A percentile compares a stretch with the other conserved stretches of the same genome.
These are phyloP conservation scores for Stichopus chloronotus DNA, from an alignment of 35 echinoderm and acorn worm species.

Conservation along the genomic window DNA sequence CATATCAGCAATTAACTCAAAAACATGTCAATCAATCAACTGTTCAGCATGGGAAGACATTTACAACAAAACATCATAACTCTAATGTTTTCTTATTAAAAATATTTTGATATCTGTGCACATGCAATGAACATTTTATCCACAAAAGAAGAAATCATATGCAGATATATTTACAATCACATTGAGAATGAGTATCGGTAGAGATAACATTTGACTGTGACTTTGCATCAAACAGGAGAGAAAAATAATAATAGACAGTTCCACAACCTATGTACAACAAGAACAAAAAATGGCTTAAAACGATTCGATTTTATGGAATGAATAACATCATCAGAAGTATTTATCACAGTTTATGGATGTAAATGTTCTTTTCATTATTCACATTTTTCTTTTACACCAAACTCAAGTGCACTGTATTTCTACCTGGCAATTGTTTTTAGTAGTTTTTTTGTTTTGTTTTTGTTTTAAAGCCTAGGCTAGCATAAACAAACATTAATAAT, in stretches of 20 bases:
- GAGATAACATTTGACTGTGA: neutral
- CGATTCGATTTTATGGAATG: neutral
- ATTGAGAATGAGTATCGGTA: neutral
- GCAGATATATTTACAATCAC: slow-evolving; percentile 10
- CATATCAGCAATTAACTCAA: neutral
- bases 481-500: slow-evolving; percentile 44
- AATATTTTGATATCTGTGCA: slow-evolving; percentile 21
- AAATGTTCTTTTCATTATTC: neutral
- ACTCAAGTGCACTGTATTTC: slow-evolving; percentile 25
- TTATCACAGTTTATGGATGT: neutral
- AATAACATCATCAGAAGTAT: neutral
- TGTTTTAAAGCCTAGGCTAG: neutral
- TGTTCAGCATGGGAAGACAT: slow-evolving; percentile 15
- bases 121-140: neutral
- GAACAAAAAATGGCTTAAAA: neutral
- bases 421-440: neutral
- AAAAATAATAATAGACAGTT: neutral
- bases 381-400: neutral
- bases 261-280: neutral
- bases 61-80: slow-evolving; percentile 1
- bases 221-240: neutral
- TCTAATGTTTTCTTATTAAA: neutral
- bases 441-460: neutral
- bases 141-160: slow-evolving; percentile 7
- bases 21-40: neutral